Conservation (phyloP, 2,888 invertebrate genomes). For the Trichogramma dendrolimi region DNA sequence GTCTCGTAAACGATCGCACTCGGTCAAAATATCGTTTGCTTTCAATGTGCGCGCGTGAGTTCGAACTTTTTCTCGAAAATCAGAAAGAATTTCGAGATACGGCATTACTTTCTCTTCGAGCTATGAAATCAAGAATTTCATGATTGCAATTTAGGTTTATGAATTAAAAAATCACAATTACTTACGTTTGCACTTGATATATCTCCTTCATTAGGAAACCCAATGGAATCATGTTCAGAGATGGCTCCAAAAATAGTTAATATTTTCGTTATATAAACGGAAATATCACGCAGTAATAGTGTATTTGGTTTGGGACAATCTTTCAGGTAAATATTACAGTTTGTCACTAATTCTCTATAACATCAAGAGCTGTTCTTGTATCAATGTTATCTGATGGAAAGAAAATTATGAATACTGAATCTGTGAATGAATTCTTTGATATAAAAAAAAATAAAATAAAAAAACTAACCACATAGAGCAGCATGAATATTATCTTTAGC, state of each 20-base stretch:
- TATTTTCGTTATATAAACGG: slow-evolving; percentile 79
- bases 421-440: not conserved
- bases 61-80: slow-evolving; percentile 78
- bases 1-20: slow-evolving; percentile 88
- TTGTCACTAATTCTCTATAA: slow-evolving; percentile 74
- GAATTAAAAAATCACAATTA: slow-evolving; percentile 31
- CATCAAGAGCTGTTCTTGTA: slow-evolving; percentile 81
- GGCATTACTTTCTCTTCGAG: slow-evolving; percentile 81
- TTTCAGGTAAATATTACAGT: slow-evolving; percentile 81
- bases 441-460: not conserved
- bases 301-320: slow-evolving; percentile 60
- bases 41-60: slow-evolving; percentile 63
- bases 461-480: slow-evolving; percentile 75
- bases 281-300: slow-evolving; percentile 71
- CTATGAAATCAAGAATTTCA: slow-evolving; percentile 45
- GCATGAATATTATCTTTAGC: slow-evolving; percentile 68
- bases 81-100: slow-evolving; percentile 77
- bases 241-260: slow-evolving; percentile 76
- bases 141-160: not conserved
- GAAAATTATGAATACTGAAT: not conserved
- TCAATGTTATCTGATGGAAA: slow-evolving; percentile 78
- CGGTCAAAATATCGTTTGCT: slow-evolving; percentile 67
- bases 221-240: slow-evolving; percentile 64
- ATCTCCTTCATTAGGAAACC: slow-evolving; percentile 64
- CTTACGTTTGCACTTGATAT: slow-evolving; percentile 53